Evolutionary conservation across 2,113 vertebrate species (phyloP), one percentile per base, ranked within the genome.

Genomic region (Sinocyclocheilus rhinocerous): DNA sequence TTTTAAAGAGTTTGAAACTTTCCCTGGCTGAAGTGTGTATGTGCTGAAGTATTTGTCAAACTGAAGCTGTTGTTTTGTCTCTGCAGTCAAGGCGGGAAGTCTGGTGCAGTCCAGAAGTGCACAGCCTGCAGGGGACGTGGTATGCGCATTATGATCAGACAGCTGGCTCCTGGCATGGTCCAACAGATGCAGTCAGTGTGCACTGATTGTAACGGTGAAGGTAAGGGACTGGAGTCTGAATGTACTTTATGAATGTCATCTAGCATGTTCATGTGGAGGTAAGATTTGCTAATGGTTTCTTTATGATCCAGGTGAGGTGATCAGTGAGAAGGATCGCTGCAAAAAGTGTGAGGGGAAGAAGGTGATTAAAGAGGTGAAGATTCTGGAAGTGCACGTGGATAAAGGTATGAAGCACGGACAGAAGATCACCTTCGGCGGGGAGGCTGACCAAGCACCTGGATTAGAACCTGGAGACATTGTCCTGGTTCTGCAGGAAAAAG

Each of bases 131-230:
- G 97, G 88, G 98, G 98, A 72, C 95, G 98, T 86, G 98, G 98
- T 50, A 96, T 99, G 75, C 97, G 97, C 83, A 96, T 99, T 92
- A 98, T 99, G 97, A 98, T 99, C 91, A 95, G 98, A 91, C 98
- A 99, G 93, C 95, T 99, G 94, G 98, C 96, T 83, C 98, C 98
- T 1, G 98, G 98, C 0, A 99, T 99, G 98, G 98, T 99, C 26
- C 98, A 99, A 91, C 98, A 99, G 95, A 99, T 99, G 98, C 97
- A 99, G 93, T 99, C 98, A 2, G 97, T 99, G 76, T 99, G 98
- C 83, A 97, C 97, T 18, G 97, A 99, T 89, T 99, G 98, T 93
- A 99, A 96, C 2, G 98, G 98, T 91, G 98, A 99, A 95, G 98
- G 98, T 99, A 95, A 89, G 88, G 65, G 84, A 36, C 57, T 65